These are phyloP conservation scores for Ciconia nigra DNA, from an alignment of 2,797 vertebrate species.

Conservation along the genomic window DNA sequence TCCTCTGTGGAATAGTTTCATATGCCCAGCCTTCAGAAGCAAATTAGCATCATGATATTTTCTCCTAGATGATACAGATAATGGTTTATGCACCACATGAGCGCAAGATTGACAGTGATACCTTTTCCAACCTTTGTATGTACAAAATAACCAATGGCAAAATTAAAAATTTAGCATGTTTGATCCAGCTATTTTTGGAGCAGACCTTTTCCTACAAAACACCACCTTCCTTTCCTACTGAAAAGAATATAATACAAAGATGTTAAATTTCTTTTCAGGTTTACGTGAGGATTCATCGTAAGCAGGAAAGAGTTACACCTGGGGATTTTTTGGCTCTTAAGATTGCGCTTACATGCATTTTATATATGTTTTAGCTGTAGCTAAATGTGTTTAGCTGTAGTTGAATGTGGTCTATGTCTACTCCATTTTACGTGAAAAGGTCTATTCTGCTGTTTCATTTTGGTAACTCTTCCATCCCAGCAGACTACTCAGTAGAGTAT, in stretches of 20 bases:
- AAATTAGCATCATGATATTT: neutral
- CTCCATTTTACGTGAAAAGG: neutral
- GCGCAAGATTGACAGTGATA: accelerated
- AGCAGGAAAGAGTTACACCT: neutral
- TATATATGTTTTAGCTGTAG: neutral
- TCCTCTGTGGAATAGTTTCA: neutral
- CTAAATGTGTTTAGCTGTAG: neutral
- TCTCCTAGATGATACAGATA: neutral
- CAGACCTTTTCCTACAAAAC: neutral
- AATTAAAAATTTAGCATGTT: neutral
- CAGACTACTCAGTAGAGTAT: neutral
- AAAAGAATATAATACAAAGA: neutral
- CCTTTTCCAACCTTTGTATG: neutral
- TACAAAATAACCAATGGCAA: neutral
- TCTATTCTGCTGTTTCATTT: neutral
- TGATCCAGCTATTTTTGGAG: neutral
- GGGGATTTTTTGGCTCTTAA: neutral
- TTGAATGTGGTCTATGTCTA: neutral
- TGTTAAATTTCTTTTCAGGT: neutral
- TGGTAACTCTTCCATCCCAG: neutral
- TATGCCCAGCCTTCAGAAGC: neutral
- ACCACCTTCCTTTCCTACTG: neutral
- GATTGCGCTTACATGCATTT: neutral
- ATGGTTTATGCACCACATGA: neutral
- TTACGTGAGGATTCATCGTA: accelerated